A percentile compares a stretch with the other conserved stretches of the same genome.
phyloP scores from a whole-genome alignment of 2,797 vertebrate genomes.

The Microcaecilia unicolor region DNA sequence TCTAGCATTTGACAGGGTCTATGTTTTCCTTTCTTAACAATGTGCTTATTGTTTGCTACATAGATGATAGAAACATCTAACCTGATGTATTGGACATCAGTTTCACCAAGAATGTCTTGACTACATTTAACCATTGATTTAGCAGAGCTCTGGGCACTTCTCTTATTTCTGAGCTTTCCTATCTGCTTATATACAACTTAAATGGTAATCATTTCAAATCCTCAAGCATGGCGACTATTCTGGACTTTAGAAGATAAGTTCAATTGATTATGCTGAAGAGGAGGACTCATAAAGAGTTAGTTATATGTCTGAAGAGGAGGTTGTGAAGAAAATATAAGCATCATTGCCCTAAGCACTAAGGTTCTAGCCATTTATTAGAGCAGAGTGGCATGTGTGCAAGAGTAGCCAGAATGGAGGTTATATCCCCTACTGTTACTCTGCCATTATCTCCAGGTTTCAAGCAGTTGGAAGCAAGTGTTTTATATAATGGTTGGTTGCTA shows the following conservation, averaged over 20 bases:
- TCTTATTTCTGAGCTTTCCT: too few species aligned
- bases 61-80: too few species aligned
- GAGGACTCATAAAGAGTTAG: constrained; percentile 10
- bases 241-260: constrained; percentile 14
- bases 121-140: too few species aligned
- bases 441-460: not conserved
- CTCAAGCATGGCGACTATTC: constrained; percentile 1
- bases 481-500: not conserved
- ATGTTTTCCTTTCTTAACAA: too few species aligned
- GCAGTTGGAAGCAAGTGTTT: not conserved
- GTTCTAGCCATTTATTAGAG: not conserved
- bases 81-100: too few species aligned
- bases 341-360: fast-evolving
- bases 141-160: too few species aligned
- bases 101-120: too few species aligned
- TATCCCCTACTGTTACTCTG: not conserved
- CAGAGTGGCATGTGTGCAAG: not conserved
- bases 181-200: constrained; percentile 1
- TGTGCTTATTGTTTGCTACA: too few species aligned
- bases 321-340: constrained; percentile 1
- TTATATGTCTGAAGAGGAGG: not conserved
- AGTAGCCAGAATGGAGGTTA: not conserved
- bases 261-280: constrained; percentile 10
- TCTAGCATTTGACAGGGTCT: too few species aligned
- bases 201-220: constrained; percentile 3